A percentile compares a stretch with the other conserved stretches of the same genome.
These are phyloP conservation scores for Cladorhizidae sp. DNA, from an alignment of 37 sponge, comb jelly and placozoan species.

Conservation along the genomic window DNA sequence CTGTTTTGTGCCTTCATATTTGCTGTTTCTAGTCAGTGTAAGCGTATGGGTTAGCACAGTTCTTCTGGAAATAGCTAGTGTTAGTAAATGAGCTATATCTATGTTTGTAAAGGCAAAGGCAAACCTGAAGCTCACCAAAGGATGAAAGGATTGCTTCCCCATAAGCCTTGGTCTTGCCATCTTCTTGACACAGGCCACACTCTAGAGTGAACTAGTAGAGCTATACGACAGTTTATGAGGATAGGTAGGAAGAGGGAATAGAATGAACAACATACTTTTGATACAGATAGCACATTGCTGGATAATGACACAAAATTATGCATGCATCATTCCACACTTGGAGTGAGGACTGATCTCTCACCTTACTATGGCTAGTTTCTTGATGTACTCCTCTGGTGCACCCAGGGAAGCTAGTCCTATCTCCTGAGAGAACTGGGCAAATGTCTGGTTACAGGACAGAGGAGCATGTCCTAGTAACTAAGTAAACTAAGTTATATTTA, in stretches of 20 bases:
- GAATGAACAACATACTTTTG: too few species aligned
- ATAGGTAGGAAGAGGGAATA: neutral
- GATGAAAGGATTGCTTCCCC: conserved; percentile 95
- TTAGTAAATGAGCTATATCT: too few species aligned
- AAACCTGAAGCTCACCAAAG: conserved; percentile 92
- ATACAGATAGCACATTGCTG: too few species aligned
- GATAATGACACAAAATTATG: too few species aligned
- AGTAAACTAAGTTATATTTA: too few species aligned
- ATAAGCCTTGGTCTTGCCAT: conserved; percentile 87
- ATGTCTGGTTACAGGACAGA: conserved; percentile 85
- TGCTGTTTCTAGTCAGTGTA: too few species aligned
- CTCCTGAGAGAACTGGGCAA: conserved; percentile 97
- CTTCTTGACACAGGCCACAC: conserved; percentile 87
- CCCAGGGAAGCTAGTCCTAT: conserved; percentile 94
- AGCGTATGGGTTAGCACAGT: too few species aligned
- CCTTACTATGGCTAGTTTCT: conserved; percentile 91
- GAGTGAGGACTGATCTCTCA: too few species aligned
- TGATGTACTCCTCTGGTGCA: conserved; percentile 91
- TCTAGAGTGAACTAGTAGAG: conserved; percentile 96
- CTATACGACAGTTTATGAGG: conserved; percentile 9
- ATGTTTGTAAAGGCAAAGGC: too few species aligned
- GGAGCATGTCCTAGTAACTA: conserved; percentile 89
- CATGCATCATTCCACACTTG: too few species aligned
- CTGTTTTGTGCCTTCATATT: too few species aligned
- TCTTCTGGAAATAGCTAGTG: too few species aligned